phyloP scores from a whole-genome alignment of 2,113 vertebrate species.

The Megaceryle torquata region DNA sequence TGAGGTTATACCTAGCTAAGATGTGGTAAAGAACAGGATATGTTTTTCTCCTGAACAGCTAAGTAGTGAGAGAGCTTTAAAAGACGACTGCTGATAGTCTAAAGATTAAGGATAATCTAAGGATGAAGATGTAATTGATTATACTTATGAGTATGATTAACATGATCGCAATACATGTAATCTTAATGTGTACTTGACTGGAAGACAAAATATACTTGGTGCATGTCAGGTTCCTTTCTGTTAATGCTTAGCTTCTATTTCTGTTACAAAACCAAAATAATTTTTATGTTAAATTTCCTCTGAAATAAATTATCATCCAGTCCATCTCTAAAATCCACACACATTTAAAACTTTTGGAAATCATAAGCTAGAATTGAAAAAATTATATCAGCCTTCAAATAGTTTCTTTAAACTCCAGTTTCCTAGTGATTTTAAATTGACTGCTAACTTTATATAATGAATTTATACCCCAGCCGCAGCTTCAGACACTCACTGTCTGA shows the following conservation, averaged over 20 bases:
- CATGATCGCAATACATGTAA: neutral
- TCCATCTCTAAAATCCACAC: neutral
- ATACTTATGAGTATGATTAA: neutral
- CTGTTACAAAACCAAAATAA: neutral
- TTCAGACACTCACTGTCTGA: neutral
- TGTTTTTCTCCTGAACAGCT: neutral
- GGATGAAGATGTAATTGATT: neutral
- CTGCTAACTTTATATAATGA: neutral
- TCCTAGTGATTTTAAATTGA: neutral
- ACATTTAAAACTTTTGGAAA: neutral
- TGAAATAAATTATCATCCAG: neutral
- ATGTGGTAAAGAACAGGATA: neutral
- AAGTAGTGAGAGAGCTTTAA: neutral
- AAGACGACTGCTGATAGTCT: neutral
- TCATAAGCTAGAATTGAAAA: neutral
- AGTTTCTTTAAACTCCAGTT: neutral
- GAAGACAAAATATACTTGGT: neutral
- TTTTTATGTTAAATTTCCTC: neutral
- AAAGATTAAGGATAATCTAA: neutral
- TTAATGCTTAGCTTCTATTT: neutral
- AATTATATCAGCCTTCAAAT: neutral
- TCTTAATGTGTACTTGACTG: neutral
- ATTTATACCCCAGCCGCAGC: neutral
- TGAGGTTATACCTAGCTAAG: neutral
- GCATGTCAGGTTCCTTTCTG: neutral